Percentiles rank a stretch among this genome's conserved stretches.
Conservation (phyloP, 2,888 invertebrate species). For the Apotomis capreana region DNA sequence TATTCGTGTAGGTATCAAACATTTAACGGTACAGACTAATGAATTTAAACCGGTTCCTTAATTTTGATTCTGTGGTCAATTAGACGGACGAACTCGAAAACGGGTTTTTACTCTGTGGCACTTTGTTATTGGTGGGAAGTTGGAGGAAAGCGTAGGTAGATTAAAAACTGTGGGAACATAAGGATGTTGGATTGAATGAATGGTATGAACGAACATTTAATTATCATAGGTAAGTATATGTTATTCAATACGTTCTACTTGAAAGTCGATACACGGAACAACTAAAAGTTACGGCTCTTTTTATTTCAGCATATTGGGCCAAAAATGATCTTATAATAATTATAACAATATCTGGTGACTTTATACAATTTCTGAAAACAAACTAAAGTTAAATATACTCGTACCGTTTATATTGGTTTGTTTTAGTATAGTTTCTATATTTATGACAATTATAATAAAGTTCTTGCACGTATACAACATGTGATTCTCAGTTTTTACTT, state of each 20-base stretch:
- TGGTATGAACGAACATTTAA: not conserved
- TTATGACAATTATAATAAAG: too few relatives aligned
- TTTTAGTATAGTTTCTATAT: too few relatives aligned
- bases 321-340: too few relatives aligned
- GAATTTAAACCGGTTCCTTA: slow-evolving; percentile 47
- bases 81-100: slow-evolving; percentile 51
- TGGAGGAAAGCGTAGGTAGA: not conserved
- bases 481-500: too few relatives aligned
- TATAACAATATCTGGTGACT: too few relatives aligned
- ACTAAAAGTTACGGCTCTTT: too few relatives aligned
- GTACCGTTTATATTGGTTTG: too few relatives aligned
- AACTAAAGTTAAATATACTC: too few relatives aligned
- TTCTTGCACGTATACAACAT: too few relatives aligned
- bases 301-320: too few relatives aligned
- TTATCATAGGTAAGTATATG: not conserved
- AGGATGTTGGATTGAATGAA: not conserved
- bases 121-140: slow-evolving; percentile 21
- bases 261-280: not conserved
- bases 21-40: slow-evolving; percentile 32
- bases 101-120: slow-evolving; percentile 46
- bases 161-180: not conserved
- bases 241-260: not conserved
- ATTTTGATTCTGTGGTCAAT: slow-evolving; percentile 61
- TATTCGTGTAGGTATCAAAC: slow-evolving; percentile 6
- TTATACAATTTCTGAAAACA: too few relatives aligned